Evolutionary conservation across 2,888 invertebrate genomes (phyloP).

Genomic region (Nemotelus nigrinus): DNA sequence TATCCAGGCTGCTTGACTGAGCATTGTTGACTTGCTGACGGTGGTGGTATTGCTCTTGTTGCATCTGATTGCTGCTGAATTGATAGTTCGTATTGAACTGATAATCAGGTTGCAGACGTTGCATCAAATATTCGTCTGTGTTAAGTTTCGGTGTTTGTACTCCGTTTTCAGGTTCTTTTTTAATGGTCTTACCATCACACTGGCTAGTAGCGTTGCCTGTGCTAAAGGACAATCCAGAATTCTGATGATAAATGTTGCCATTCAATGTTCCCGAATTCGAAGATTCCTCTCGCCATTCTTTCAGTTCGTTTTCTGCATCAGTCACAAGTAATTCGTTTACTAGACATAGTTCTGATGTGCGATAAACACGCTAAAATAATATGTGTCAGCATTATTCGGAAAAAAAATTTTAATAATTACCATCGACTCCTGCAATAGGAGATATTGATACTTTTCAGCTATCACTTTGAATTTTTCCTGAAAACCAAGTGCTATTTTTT

Average conservation of each 20-base stretch:
- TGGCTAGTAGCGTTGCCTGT: background rate
- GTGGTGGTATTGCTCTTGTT: conserved; percentile 7
- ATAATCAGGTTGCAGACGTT: background rate
- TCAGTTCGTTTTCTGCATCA: conserved; percentile 75
- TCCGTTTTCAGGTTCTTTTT: conserved; percentile 52
- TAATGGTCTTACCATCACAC: conserved; percentile 50
- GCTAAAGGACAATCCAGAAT: background rate
- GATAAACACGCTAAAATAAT: conserved; percentile 71
- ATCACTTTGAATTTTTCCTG: conserved; percentile 76
- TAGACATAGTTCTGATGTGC: conserved; percentile 81
- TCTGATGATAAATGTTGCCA: conserved; percentile 27
- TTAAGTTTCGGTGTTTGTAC: conserved; percentile 39
- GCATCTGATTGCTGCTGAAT: background rate
- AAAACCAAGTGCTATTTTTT: conserved; percentile 74
- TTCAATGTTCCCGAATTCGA: conserved; percentile 48
- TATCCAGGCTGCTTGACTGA: background rate
- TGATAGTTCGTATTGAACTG: conserved; percentile 3
- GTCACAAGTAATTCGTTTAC: conserved; percentile 78
- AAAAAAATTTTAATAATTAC: conserved; percentile 65
- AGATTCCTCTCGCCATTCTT: conserved; percentile 69
- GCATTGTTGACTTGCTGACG: background rate
- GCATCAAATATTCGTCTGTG: conserved; percentile 19
- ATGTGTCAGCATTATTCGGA: background rate
- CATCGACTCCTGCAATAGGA: conserved; percentile 81
- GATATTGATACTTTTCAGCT: conserved; percentile 77